Evolutionary conservation across 2,113 vertebrate species (phyloP).

Genomic region (Gadus chalcogrammus): DNA sequence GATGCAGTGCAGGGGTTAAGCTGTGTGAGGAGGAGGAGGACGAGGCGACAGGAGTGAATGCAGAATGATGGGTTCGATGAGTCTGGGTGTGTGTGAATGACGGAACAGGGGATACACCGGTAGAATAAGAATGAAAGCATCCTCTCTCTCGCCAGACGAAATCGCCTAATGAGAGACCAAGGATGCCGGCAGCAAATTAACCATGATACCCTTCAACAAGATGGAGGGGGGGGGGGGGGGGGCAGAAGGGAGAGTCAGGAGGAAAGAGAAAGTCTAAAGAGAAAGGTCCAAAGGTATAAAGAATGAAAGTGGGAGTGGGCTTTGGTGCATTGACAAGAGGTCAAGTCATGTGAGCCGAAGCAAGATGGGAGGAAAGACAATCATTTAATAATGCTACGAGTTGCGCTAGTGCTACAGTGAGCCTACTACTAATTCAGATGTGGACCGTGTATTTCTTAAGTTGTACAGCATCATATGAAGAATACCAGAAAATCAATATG

Average conservation of each 20-base stretch:
- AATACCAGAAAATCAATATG: no score
- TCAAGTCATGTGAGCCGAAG: no score
- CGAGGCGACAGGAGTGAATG: background rate
- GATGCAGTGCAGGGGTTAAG: background rate
- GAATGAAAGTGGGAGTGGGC: no score
- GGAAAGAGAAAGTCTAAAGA: no score
- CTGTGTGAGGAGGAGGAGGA: background rate
- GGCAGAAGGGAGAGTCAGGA: conserved; percentile 3
- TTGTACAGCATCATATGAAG: no score
- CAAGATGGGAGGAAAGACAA: no score
- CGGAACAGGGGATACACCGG: conserved; percentile 21
- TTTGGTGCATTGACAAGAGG: no score
- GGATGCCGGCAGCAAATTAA: conserved; percentile 67
- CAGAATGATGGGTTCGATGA: conserved; percentile 13
- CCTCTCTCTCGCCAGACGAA: conserved; percentile 39
- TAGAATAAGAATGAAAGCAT: conserved; percentile 60
- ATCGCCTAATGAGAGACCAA: conserved; percentile 59
- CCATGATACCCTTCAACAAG: conserved; percentile 56
- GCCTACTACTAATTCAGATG: no score
- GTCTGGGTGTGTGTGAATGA: background rate
- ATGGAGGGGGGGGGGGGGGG: conserved; percentile 30
- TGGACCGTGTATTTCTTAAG: no score
- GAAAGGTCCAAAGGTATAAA: no score
- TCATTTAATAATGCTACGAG: no score
- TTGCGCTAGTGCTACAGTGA: no score